Evolutionary conservation across 2,113 vertebrate genomes (phyloP), one percentile per base, ranked within the genome.

Genomic region (Brachirus orientalis): DNA sequence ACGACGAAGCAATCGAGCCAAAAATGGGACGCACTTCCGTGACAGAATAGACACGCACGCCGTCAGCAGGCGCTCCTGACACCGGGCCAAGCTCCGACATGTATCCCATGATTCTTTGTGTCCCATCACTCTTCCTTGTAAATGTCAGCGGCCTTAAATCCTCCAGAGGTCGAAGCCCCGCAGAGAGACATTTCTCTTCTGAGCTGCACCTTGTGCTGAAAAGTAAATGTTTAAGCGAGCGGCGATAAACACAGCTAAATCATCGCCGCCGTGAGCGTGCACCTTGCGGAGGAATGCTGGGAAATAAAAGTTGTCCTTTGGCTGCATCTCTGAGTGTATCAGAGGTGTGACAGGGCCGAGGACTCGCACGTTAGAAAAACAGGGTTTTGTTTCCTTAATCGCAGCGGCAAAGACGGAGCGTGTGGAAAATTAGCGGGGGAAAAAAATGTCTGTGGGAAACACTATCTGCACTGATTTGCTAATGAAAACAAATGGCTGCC

Each of bases 191-290:
- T 88, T 86, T 69, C 56, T 87, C 83, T 84, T 80, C 45, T 50
- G 62, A 22, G 81, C 76, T 88, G 86, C 87, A 91, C 89, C 86
- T 90, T 85, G 86, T 61, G 78, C 86, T 67, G 77, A 80, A 88
- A 84, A 82, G 88, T 92, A 91, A 92, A 91, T 90, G 88, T 92
- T 91, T 92, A 91, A 89, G 86, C 65, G 69, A 82, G 75, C 62
- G 14, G 54, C 12, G 56, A 83, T 91, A 91, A 92, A 89, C 88
- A 90, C 8, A 18, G 63, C 14, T 91, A 90, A 92, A 92, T 92
- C 84, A 90, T 69, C 66, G 8, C 1, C 43, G 43, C 76, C 18
- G 28, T 0, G 48, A 50, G 72, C 47, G 53, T 53, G 20, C 79
- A 88, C 87, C 89, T 89, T 86, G 81, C 77, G 76, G 79, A 69